A percentile compares a stretch with the other conserved stretches of the same genome.
These are phyloP conservation scores for Sebastes aleutianus DNA, from an alignment of 2,797 vertebrate species.

Conservation along the genomic window DNA sequence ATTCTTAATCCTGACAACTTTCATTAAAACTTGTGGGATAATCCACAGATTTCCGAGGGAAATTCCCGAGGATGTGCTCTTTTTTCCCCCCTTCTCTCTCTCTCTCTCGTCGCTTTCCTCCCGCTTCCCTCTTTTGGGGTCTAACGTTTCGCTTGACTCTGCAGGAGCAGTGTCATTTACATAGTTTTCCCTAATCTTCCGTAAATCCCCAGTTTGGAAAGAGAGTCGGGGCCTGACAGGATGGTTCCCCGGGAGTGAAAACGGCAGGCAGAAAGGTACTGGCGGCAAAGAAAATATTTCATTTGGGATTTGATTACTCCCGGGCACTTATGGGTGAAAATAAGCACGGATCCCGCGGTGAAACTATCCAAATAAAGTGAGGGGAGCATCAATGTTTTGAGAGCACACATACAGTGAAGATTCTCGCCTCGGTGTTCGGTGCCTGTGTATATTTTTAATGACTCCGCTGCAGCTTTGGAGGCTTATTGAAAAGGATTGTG, in stretches of 20 bases:
- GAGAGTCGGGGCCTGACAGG: slow-evolving; percentile 36
- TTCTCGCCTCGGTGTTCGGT: slow-evolving; percentile 44
- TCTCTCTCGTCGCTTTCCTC: slow-evolving; percentile 17
- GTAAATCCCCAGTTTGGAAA: slow-evolving; percentile 62
- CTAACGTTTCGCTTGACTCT: slow-evolving; percentile 61
- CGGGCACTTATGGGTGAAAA: slow-evolving; percentile 76
- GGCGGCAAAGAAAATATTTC: slow-evolving; percentile 76
- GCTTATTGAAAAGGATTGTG: slow-evolving; percentile 52
- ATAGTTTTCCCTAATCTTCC: slow-evolving; percentile 78
- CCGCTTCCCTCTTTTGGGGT: slow-evolving; percentile 35
- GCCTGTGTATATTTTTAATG: slow-evolving; percentile 68
- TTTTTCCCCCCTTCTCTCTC: not conserved
- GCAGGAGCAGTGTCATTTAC: slow-evolving; percentile 72
- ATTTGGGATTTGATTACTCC: slow-evolving; percentile 78
- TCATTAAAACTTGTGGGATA: slow-evolving; percentile 71
- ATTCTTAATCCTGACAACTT: slow-evolving; percentile 71
- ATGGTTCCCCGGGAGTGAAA: slow-evolving; percentile 59
- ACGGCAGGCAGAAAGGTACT: slow-evolving; percentile 55
- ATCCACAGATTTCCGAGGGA: slow-evolving; percentile 72
- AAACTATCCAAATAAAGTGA: slow-evolving; percentile 76
- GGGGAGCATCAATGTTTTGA: slow-evolving; percentile 73
- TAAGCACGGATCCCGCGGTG: slow-evolving; percentile 66
- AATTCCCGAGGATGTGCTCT: slow-evolving; percentile 61
- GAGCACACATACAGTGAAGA: slow-evolving; percentile 68
- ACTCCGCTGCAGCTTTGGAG: slow-evolving; percentile 39